Percentiles rank a stretch among this genome's conserved stretches.
Evolutionary conservation across 2,797 vertebrate genomes (phyloP).

Genomic region (Somateria mollissima): DNA sequence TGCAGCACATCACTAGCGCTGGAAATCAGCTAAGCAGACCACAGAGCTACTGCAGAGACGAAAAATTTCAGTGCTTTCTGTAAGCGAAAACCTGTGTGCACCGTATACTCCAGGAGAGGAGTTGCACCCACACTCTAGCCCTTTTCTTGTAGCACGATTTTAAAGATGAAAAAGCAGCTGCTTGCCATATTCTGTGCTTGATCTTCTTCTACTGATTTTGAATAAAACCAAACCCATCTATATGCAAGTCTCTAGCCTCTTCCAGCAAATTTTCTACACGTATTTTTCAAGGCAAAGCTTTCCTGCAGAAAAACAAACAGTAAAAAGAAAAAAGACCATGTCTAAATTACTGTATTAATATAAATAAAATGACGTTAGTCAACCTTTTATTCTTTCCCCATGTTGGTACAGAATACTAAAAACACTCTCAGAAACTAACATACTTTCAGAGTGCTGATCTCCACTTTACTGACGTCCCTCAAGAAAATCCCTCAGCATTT

Average conservation of each 20-base stretch:
- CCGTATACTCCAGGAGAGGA: not conserved
- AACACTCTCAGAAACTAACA: not conserved
- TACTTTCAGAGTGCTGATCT: not conserved
- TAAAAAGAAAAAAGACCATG: not conserved
- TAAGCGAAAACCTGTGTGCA: not conserved
- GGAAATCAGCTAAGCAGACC: not conserved
- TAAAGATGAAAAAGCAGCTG: slow-evolving; percentile 22
- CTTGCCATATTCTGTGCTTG: not conserved
- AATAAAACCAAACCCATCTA: not conserved
- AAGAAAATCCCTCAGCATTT: slow-evolving; percentile 2
- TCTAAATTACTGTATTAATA: not conserved
- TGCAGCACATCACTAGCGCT: not conserved
- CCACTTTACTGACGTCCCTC: not conserved
- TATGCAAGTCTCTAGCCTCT: not conserved
- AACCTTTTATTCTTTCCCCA: not conserved
- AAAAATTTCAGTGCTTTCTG: not conserved
- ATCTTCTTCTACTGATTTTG: slow-evolving; percentile 21
- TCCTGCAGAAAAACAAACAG: not conserved
- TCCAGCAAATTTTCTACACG: not conserved
- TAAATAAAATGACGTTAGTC: not conserved
- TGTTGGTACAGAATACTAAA: not conserved
- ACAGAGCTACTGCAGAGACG: not conserved
- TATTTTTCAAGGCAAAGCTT: not conserved
- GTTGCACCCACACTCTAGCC: slow-evolving; percentile 1
- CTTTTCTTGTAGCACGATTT: not conserved